phyloP scores from a whole-genome alignment of 2,888 invertebrate genomes.

The Pimpla rufipes region DNA sequence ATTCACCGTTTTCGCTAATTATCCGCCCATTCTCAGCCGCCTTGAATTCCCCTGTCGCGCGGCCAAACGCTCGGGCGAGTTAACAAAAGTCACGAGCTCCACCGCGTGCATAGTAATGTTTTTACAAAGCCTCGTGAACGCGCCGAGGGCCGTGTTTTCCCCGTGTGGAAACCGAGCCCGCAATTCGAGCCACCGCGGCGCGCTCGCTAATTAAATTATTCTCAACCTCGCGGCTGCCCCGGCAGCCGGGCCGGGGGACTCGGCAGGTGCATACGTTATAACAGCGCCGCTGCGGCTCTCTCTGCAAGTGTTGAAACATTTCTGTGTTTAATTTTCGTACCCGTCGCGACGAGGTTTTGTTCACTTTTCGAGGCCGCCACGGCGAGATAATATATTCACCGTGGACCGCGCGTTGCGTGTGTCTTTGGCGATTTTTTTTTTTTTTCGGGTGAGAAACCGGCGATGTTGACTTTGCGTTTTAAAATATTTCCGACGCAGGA shows the following conservation, averaged over 20 bases:
- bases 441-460: neutral
- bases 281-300: neutral
- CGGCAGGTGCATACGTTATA: constrained; percentile 5
- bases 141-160: constrained; percentile 1
- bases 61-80: neutral
- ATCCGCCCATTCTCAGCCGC: constrained; percentile 6
- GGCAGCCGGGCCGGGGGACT: neutral
- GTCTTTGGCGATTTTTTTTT: neutral
- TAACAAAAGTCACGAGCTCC: constrained; percentile 11
- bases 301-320: constrained; percentile 15
- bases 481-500: neutral
- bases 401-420: neutral
- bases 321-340: neutral
- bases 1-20: constrained; percentile 15
- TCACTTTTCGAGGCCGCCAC: neutral
- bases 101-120: neutral
- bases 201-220: constrained; percentile 43
- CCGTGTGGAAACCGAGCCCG: constrained; percentile 2
- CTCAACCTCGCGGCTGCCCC: neutral
- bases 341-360: neutral
- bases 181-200: constrained; percentile 14
- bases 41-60: neutral
- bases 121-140: neutral
- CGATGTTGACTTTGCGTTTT: constrained; percentile 2
- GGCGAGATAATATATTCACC: neutral